Conservation (phyloP, 2,113 vertebrate species). For the Anoura caudifer region DNA sequence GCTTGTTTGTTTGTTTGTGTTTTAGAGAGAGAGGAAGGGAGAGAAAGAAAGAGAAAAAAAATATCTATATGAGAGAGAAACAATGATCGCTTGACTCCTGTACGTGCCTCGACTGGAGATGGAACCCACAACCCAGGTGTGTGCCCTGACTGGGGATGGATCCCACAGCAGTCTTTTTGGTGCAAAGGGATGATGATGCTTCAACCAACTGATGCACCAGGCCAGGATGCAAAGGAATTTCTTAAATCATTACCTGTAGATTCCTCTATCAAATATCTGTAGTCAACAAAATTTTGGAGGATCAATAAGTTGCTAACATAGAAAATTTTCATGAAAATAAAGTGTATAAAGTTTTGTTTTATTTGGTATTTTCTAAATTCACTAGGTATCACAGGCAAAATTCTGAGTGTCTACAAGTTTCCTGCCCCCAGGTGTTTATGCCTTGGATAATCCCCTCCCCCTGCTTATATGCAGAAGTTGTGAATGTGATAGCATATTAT, state of each 20-base stretch:
- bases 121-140: no score
- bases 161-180: no score
- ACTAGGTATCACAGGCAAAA: background rate
- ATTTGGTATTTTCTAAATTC: background rate
- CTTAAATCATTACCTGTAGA: background rate
- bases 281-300: background rate
- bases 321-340: background rate
- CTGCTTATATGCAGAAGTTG: background rate
- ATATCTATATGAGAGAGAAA: no score
- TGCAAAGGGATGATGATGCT: no score
- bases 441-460: background rate
- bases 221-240: background rate
- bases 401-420: background rate
- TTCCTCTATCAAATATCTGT: background rate
- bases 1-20: no score
- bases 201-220: no score
- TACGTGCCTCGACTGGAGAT: no score
- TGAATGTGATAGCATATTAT: background rate
- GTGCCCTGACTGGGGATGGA: no score
- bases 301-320: background rate
- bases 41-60: no score
- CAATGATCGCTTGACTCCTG: no score
- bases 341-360: background rate
- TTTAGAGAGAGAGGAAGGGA: no score
- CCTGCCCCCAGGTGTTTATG: fast-evolving